Evolutionary conservation across 2,797 vertebrate species (phyloP), one percentile per base, ranked within the genome.

Genomic region (Hippopotamyrus pictus): DNA sequence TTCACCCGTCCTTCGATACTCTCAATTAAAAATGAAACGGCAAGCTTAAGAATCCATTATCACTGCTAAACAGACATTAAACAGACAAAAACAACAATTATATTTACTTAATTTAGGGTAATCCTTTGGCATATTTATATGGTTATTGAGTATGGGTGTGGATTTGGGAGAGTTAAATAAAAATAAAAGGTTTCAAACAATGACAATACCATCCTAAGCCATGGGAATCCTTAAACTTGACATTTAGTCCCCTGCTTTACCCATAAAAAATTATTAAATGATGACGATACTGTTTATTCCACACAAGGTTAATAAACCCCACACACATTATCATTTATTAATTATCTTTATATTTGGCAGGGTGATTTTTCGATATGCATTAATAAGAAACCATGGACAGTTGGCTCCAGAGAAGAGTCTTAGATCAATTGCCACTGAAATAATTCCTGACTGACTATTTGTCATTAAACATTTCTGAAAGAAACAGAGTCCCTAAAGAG

Each of bases 31-130:
- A 94, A 91, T 90, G 1, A 91, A 92, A 89, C 90, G 92, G 93
- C 95, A 93, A 95, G 93, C 94, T 53, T 92, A 79, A 92, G 91
- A 93, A 94, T 69, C 89, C 91, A 95, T 96, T 96, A 96, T 96
- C 95, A 91, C 93, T 89, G 91, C 92, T 93, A 92, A 65, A 88
- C 96, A 96, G 95, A 96, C 95, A 96, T 96, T 76, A 96, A 96
- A 95, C 95, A 95, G 93, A 94, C 92, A 93, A 95, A 95, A 95
- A 92, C 93, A 93, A 91, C 90, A 91, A 89, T 93, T 93, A 95
- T 94, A 95, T 95, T 92, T 93, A 90, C 94, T 95, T 93, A 93
- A 93, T 94, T 93, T 91, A 50, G 92, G 93, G 94, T 96, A 96
- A 96, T 96, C 95, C 94, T 93, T 93, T 92, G 91, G 93, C 94